Evolutionary conservation across 2,888 invertebrate species (phyloP), one percentile per base, ranked within the genome.

Genomic region (Bhutanitis thaidina): DNA sequence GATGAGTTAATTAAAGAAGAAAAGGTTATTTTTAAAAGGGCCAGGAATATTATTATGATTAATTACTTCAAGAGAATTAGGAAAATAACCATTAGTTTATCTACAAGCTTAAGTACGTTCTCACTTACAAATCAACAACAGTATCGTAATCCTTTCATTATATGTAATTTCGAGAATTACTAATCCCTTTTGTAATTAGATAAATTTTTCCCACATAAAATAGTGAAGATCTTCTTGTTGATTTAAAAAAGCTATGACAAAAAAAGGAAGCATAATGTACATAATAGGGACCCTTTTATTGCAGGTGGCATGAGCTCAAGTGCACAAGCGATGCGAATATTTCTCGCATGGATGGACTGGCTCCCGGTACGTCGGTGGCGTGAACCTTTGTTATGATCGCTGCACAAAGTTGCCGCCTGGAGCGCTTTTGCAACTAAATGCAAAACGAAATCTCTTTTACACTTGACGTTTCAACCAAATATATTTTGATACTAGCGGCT

Each of bases 271-370:
- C 58, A 74, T 64, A 71, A 69, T 65, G 61, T 43, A 38, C 52
- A 20, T 20, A 69, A 69, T 52, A 43, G 65, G 58, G 63, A 56
- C 54, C 62, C 69, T 77, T 80, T 84, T 80, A 77, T 77, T 65
- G 64, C 80, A 87, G 82, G 86, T 88, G 86, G 79, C 74, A 74
- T 82, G 73, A 73, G 69, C 72, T 84, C 78, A 88, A 89, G 86
- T 89, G 87, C 69, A 70, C 77, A 74, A 77, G 62, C 71, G 74
- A 76, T 66, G 74, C 74, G 78, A 67, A 69, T 58, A 65, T 68
- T 71, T 78, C 81, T 74, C 77, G 68, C 74, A 71, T 73, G 78
- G 75, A 75, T 76, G 67, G 61, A 52, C 55, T 54, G 52, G 72
- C 70, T 70, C 59, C 56, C 55, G 57, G 52, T 52, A 55, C 54